These are phyloP conservation scores for Blera fallax DNA, from an alignment of 2,888 invertebrate genomes.

Conservation along the genomic window DNA sequence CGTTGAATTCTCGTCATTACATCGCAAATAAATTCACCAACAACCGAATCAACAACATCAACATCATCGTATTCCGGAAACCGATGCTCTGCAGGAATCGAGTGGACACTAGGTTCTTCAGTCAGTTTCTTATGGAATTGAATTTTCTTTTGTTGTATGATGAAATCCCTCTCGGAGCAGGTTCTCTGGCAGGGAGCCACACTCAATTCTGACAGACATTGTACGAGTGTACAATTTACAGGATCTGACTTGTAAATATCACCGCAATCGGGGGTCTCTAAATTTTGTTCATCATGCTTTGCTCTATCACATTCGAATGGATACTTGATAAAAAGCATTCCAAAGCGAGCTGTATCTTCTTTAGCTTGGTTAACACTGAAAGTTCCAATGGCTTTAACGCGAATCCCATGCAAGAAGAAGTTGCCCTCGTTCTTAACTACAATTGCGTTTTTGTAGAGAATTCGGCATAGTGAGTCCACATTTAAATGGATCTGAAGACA, in stretches of 20 bases:
- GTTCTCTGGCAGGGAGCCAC: slow-evolving; percentile 68
- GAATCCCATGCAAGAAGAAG: slow-evolving; percentile 84
- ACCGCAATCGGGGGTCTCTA: not conserved
- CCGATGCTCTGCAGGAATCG: slow-evolving; percentile 76
- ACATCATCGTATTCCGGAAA: slow-evolving; percentile 74
- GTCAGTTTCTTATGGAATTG: slow-evolving; percentile 41
- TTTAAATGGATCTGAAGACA: slow-evolving; percentile 86
- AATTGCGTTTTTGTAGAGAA: slow-evolving; percentile 82
- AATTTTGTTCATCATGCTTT: not conserved
- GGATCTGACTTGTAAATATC: not conserved
- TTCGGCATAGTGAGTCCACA: slow-evolving; percentile 83
- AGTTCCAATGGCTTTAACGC: slow-evolving; percentile 74
- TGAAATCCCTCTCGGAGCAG: slow-evolving; percentile 63
- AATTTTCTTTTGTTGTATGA: slow-evolving; percentile 45
- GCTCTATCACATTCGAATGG: slow-evolving; percentile 30
- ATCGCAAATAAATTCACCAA: slow-evolving; percentile 75
- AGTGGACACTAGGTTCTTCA: slow-evolving; percentile 77
- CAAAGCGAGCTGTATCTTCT: slow-evolving; percentile 23
- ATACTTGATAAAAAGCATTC: slow-evolving; percentile 41
- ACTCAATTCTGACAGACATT: slow-evolving; percentile 72
- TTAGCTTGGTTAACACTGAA: slow-evolving; percentile 48
- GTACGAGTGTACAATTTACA: not conserved
- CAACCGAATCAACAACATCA: slow-evolving; percentile 76
- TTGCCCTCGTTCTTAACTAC: slow-evolving; percentile 78
- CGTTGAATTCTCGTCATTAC: slow-evolving; percentile 72